Percentiles rank a stretch among this genome's conserved stretches.
Conservation (phyloP, 2,797 vertebrate species). For the Adrianichthys oophorus region DNA sequence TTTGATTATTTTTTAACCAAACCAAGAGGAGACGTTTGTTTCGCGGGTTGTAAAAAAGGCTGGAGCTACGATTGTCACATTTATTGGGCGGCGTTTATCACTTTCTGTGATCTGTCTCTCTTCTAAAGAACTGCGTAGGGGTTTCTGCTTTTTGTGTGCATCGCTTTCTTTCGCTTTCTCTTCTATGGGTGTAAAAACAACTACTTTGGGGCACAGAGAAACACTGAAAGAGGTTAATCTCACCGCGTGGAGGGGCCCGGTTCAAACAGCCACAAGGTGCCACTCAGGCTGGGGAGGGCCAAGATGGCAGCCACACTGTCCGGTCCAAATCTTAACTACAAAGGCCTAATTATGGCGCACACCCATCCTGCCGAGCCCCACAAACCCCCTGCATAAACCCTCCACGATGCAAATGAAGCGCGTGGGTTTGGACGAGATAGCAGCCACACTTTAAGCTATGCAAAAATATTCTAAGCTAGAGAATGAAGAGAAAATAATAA, state of each 20-base stretch:
- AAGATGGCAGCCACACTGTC: slow-evolving; percentile 18
- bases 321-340: slow-evolving; percentile 28
- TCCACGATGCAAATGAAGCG: slow-evolving; percentile 53
- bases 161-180: slow-evolving; percentile 30
- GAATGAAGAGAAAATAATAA: slow-evolving; percentile 62
- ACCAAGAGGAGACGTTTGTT: slow-evolving; percentile 45
- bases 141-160: slow-evolving; percentile 35
- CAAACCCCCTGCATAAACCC: slow-evolving; percentile 19
- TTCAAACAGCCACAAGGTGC: slow-evolving; percentile 36
- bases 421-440: slow-evolving; percentile 53
- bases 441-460: slow-evolving; percentile 50
- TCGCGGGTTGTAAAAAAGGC: slow-evolving; percentile 15
- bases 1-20: slow-evolving; percentile 98
- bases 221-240: slow-evolving; percentile 47
- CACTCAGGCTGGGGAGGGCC: slow-evolving; percentile 19
- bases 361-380: slow-evolving; percentile 1
- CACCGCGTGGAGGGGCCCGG: slow-evolving; percentile 12
- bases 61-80: slow-evolving; percentile 47
- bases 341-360: slow-evolving; percentile 24
- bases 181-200: slow-evolving; percentile 41
- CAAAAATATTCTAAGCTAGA: slow-evolving; percentile 58
- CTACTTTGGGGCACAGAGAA: slow-evolving; percentile 29
- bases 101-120: slow-evolving; percentile 78
- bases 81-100: slow-evolving; percentile 51
- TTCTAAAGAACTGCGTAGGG: slow-evolving; percentile 81